Conservation (phyloP, 2,797 vertebrate species). For the Gadopsis bispinosus region DNA sequence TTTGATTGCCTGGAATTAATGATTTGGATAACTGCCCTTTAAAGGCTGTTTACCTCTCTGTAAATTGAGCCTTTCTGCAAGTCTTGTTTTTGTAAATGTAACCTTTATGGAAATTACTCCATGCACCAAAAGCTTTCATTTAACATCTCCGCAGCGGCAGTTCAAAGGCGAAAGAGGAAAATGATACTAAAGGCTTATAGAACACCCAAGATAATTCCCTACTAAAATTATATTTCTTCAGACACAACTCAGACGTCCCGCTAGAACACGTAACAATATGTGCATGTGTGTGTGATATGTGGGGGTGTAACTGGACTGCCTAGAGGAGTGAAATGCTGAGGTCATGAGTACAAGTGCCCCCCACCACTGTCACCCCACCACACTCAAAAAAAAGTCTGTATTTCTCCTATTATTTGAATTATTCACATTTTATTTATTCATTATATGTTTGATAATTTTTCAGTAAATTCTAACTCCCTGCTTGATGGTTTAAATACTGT, state of each 20-base stretch:
- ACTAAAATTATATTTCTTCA: conserved; percentile 64
- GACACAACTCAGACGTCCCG: conserved; percentile 45
- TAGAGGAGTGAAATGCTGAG: conserved; percentile 10
- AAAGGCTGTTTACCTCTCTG: conserved; percentile 91
- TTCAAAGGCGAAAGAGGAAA: conserved; percentile 77
- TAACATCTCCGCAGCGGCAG: conserved; percentile 72
- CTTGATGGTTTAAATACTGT: neutral
- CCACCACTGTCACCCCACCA: neutral
- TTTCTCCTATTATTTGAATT: neutral
- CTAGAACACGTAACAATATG: conserved; percentile 25
- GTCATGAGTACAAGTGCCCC: conserved; percentile 3
- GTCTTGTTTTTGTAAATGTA: conserved; percentile 90
- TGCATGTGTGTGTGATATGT: conserved; percentile 12
- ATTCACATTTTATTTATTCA: conserved; percentile 17
- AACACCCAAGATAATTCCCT: conserved; percentile 68
- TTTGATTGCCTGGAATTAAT: conserved; percentile 91
- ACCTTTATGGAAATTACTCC: conserved; percentile 89
- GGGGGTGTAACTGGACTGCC: conserved; percentile 12
- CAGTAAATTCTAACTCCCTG: neutral
- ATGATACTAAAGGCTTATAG: conserved; percentile 68
- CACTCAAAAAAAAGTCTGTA: neutral
- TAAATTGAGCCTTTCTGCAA: conserved; percentile 89
- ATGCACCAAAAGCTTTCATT: conserved; percentile 87
- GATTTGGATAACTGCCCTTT: conserved; percentile 92
- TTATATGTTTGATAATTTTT: conserved; percentile 21